Conservation (phyloP, 2,797 vertebrate species). For the Anguilla anguilla region DNA sequence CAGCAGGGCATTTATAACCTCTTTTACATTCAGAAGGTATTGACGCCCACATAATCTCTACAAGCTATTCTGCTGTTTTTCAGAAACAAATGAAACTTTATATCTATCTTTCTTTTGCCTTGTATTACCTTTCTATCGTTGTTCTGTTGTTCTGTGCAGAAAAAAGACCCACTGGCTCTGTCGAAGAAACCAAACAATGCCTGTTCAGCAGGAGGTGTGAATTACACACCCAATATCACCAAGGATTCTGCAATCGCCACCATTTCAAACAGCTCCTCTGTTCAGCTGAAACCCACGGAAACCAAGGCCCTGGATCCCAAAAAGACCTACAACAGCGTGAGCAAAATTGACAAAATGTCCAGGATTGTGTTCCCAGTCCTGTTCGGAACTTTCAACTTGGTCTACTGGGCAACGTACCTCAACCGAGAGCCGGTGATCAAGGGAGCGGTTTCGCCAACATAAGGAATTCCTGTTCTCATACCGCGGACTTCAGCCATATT, state of each 20-base stretch:
- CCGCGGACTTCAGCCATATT: conserved; percentile 69
- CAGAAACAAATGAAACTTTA: not conserved
- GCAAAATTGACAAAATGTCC: conserved; percentile 98
- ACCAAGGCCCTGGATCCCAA: conserved; percentile 87
- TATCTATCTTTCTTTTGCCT: not conserved
- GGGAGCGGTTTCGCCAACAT: conserved; percentile 76
- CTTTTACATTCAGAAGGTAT: not conserved
- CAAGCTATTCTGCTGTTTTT: not conserved
- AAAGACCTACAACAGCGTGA: conserved; percentile 98
- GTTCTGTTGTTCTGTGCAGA: conserved; percentile 70
- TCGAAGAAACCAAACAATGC: conserved; percentile 88
- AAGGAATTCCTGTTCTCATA: conserved; percentile 50
- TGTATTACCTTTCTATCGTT: not conserved
- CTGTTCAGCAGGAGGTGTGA: conserved; percentile 80
- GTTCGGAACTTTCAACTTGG: conserved; percentile 96
- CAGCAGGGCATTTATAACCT: not conserved
- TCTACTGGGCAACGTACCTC: conserved; percentile 98
- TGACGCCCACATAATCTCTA: not conserved
- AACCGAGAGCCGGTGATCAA: conserved; percentile 94
- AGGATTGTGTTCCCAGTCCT: conserved; percentile 93
- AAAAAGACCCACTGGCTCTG: conserved; percentile 86
- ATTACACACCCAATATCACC: conserved; percentile 85
- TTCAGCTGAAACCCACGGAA: conserved; percentile 81
- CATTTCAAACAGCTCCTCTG: conserved; percentile 80
- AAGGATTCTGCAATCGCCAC: conserved; percentile 86